A percentile compares a stretch with the other conserved stretches of the same genome.
These are phyloP conservation scores for Amphiprion percula DNA, from an alignment of 2,113 vertebrate genomes.

Conservation along the genomic window DNA sequence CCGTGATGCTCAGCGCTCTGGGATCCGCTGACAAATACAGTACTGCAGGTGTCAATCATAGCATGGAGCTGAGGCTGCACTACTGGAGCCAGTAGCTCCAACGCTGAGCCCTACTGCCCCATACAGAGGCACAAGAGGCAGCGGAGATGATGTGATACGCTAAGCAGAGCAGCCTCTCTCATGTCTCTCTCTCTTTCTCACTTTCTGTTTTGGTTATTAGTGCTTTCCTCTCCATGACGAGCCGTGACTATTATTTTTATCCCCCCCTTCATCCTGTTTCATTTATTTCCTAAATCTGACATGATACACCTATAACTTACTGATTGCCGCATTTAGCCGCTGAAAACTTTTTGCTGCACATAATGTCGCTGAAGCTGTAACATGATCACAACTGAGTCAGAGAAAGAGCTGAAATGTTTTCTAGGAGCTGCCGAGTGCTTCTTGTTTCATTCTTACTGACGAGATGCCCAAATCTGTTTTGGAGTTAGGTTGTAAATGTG, in stretches of 20 bases:
- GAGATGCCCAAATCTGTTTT: not conserved
- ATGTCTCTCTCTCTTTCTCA: not conserved
- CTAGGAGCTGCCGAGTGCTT: not conserved
- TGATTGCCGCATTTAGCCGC: not conserved
- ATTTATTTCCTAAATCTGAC: not conserved
- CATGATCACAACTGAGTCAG: not conserved
- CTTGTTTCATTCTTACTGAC: not conserved
- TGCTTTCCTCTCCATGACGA: slow-evolving; percentile 7
- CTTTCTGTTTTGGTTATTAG: slow-evolving; percentile 7
- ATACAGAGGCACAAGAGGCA: slow-evolving; percentile 41
- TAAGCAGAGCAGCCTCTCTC: slow-evolving; percentile 13
- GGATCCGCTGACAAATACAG: slow-evolving; percentile 84
- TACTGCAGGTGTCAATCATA: slow-evolving; percentile 74
- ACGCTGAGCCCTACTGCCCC: slow-evolving; percentile 27
- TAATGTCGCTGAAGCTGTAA: not conserved
- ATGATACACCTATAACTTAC: not conserved
- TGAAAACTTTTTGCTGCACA: too few species aligned
- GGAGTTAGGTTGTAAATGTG: too few species aligned
- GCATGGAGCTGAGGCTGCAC: slow-evolving; percentile 68
- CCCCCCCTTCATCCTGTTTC: not conserved
- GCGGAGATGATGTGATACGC: slow-evolving; percentile 38
- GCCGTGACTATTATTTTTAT: not conserved
- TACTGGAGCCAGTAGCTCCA: slow-evolving; percentile 56
- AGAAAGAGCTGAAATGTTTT: not conserved
- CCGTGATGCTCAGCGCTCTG: slow-evolving; percentile 65